Evolutionary conservation across 2,113 vertebrate genomes (phyloP).

Genomic region (Eudorcas thomsonii): DNA sequence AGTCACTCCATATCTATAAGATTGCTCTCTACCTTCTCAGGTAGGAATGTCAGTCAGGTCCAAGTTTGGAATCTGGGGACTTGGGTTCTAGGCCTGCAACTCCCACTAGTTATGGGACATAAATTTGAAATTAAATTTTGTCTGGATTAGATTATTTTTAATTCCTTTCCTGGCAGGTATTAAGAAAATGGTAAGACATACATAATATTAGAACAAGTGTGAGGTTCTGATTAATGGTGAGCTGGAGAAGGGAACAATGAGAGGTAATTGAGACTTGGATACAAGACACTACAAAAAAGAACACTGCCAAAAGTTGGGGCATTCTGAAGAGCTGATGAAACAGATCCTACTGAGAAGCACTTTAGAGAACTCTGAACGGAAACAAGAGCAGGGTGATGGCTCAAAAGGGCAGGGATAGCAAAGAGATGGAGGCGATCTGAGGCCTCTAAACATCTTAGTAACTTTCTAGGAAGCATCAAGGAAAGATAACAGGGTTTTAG

Average conservation of each 20-base stretch:
- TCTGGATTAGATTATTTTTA: background rate
- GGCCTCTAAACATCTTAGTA: background rate
- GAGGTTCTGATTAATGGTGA: background rate
- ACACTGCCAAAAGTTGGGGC: background rate
- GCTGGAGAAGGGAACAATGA: background rate
- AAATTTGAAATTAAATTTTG: background rate
- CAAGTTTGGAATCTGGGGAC: background rate
- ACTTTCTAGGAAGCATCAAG: background rate
- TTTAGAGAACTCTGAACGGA: background rate
- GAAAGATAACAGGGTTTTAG: background rate
- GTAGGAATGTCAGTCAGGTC: background rate
- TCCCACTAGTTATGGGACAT: background rate
- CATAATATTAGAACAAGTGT: background rate
- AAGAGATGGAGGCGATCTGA: background rate
- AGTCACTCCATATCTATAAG: background rate
- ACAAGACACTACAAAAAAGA: background rate
- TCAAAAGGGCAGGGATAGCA: fast-evolving
- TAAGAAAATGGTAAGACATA: background rate
- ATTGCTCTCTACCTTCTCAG: background rate
- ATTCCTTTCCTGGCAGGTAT: background rate
- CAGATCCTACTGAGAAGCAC: background rate
- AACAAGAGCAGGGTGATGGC: background rate
- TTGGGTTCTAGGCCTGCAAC: background rate
- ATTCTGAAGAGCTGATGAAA: background rate
- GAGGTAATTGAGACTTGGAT: background rate